Evolutionary conservation across 2,888 invertebrate genomes (phyloP).

Genomic region (Apotomis capreana): DNA sequence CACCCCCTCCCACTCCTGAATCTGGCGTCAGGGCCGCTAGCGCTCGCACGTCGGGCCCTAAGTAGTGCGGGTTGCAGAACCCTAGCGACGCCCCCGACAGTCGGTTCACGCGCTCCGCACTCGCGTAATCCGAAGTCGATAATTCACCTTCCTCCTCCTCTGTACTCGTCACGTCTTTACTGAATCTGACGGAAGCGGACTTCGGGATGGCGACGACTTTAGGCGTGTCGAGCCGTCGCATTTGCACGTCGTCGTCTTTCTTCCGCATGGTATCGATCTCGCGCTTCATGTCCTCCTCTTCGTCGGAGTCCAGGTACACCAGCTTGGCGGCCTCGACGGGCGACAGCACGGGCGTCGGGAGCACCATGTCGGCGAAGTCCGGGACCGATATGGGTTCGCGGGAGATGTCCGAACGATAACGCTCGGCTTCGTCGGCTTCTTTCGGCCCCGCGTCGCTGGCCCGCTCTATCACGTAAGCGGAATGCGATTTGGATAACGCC

Average conservation of each 20-base stretch:
- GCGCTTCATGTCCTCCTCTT: slow-evolving; percentile 76
- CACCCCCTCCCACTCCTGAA: slow-evolving; percentile 82
- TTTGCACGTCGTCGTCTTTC: slow-evolving; percentile 72
- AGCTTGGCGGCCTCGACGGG: slow-evolving; percentile 87
- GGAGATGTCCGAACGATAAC: slow-evolving; percentile 71
- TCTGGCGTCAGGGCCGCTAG: slow-evolving; percentile 87
- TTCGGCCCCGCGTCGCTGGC: slow-evolving; percentile 58
- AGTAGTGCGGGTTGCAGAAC: slow-evolving; percentile 90
- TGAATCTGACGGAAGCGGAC: slow-evolving; percentile 84
- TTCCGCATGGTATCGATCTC: slow-evolving; percentile 50
- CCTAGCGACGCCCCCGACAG: slow-evolving; percentile 82
- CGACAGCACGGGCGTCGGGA: slow-evolving; percentile 86
- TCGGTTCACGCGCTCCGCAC: slow-evolving; percentile 86
- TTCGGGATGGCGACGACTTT: slow-evolving; percentile 79
- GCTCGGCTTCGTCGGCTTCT: slow-evolving; percentile 62
- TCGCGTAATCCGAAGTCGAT: slow-evolving; percentile 90
- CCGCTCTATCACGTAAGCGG: slow-evolving; percentile 82
- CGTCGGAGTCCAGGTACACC: slow-evolving; percentile 88
- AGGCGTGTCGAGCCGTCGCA: slow-evolving; percentile 76
- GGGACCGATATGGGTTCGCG: slow-evolving; percentile 89
- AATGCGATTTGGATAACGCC: slow-evolving; percentile 81
- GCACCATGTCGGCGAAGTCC: slow-evolving; percentile 86
- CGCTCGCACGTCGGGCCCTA: slow-evolving; percentile 87
- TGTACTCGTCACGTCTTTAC: slow-evolving; percentile 73
- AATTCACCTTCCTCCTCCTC: slow-evolving; percentile 83